Evolutionary conservation across 1,140 invertebrate species (phyloP), one percentile per base, ranked within the genome.

Genomic region (Eueides isabella): DNA sequence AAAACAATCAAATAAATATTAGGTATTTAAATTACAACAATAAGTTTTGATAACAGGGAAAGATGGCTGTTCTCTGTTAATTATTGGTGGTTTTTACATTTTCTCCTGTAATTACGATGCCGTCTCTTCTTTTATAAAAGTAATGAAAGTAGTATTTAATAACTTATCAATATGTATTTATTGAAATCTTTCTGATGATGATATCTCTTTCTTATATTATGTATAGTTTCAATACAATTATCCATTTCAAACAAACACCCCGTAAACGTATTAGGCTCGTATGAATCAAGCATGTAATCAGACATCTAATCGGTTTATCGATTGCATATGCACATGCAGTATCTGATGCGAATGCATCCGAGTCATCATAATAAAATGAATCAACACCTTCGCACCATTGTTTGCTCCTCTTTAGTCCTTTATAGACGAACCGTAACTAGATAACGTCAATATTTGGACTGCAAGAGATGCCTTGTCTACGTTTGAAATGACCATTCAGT

Each of bases 291-390:
- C 19, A 55, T 23, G 23, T 55, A 55, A 55, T 26, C 48, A 55
- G 23, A 55, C 48, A 73, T 44, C 28, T 26, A 66, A 41, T 69
- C 61, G 61, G 44, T 41, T 71, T 38, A 63, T 63, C 68, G 61
- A 71, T 55, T 55, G 19, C 48, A 55, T 19, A 44, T 44, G 41
- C 5, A 19, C 16, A 9, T 44, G 41, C n/a, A 19, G 2, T 6
- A 4, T n/a, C 41, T 6, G 41, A 70, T 62, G 35, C 61, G 44
- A 61, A 71, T 44, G 61, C 69, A 71, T 44, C 61, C 35, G 38
- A 63, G 69, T 71, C 38, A 63, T 63, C 26, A 44, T 63, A 71
- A 71, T 63, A 71, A 63, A 31, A 71, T 71, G 61, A 31, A 71
- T 35, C 61, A 63, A 66, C 41, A 44, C 41, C 41, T 16, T 44